Conservation (phyloP, 2,888 invertebrate species). For the Diogma glabrata region DNA sequence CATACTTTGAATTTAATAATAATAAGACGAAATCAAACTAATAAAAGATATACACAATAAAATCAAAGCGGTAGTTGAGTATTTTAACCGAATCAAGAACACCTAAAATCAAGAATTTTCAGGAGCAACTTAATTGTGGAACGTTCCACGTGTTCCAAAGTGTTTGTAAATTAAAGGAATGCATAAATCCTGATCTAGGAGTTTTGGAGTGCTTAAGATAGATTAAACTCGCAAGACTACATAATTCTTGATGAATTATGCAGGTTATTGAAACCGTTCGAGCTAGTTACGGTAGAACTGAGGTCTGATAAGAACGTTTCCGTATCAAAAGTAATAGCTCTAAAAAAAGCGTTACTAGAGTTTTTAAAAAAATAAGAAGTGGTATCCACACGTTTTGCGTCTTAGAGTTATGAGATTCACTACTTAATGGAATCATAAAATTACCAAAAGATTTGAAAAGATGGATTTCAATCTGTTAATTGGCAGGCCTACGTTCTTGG, state of each 20-base stretch:
- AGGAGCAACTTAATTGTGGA: no score
- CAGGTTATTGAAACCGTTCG: not conserved
- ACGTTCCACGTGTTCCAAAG: no score
- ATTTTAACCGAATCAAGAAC: constrained; percentile 8
- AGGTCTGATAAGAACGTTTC: not conserved
- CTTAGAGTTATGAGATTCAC: not conserved
- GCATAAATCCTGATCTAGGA: no score
- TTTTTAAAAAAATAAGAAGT: no score
- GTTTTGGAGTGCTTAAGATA: no score
- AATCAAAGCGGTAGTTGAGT: constrained; percentile 8
- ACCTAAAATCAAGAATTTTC: no score
- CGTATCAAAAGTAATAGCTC: not conserved
- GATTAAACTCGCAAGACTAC: no score
- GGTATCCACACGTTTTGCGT: not conserved
- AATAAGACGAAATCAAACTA: constrained; percentile 10
- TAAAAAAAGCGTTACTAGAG: no score
- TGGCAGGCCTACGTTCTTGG: no score
- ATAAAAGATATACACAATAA: constrained; percentile 12
- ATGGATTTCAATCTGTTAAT: not conserved
- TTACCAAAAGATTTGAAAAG: not conserved
- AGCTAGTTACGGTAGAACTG: not conserved
- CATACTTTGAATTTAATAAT: constrained; percentile 19
- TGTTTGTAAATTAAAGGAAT: no score
- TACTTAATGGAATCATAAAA: not conserved
- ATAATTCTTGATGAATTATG: not conserved